Evolutionary conservation across 2,797 vertebrate species (phyloP).

Genomic region (Myotis findleyi): DNA sequence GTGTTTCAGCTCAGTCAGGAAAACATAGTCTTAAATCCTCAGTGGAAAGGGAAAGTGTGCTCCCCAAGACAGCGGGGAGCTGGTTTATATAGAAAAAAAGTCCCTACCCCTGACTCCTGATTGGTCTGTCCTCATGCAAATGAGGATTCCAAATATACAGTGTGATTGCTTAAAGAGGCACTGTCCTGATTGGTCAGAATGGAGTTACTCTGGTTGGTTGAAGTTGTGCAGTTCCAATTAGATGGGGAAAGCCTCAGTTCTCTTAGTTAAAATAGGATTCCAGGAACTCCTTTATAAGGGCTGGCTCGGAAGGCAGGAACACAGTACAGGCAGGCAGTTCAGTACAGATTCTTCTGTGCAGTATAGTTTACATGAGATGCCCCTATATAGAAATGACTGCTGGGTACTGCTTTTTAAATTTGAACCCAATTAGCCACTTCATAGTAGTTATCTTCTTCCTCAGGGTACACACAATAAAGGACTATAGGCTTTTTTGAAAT

Average conservation of each 20-base stretch:
- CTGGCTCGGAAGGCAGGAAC: not conserved
- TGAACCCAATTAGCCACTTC: not conserved
- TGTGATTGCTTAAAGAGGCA: not conserved
- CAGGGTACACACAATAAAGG: not conserved
- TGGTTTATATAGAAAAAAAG: not conserved
- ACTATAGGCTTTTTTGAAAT: not conserved
- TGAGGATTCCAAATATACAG: not conserved
- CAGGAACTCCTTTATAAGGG: not conserved
- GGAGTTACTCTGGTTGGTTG: not conserved
- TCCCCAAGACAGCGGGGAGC: not conserved
- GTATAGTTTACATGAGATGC: not conserved
- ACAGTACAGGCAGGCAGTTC: not conserved
- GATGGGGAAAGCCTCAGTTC: not conserved
- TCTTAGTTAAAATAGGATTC: not conserved
- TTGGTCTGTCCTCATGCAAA: not conserved
- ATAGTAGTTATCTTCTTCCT: not conserved
- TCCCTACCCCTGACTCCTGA: not conserved
- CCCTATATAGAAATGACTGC: not conserved
- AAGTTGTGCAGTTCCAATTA: not conserved
- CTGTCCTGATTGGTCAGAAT: not conserved
- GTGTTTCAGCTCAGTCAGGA: not conserved
- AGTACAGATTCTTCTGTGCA: not conserved
- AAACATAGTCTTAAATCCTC: not conserved
- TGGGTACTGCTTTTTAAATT: not conserved
- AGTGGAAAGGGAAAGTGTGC: not conserved